Evolutionary conservation across 2,797 vertebrate genomes (phyloP).

Genomic region (Sebastiscus tertius): DNA sequence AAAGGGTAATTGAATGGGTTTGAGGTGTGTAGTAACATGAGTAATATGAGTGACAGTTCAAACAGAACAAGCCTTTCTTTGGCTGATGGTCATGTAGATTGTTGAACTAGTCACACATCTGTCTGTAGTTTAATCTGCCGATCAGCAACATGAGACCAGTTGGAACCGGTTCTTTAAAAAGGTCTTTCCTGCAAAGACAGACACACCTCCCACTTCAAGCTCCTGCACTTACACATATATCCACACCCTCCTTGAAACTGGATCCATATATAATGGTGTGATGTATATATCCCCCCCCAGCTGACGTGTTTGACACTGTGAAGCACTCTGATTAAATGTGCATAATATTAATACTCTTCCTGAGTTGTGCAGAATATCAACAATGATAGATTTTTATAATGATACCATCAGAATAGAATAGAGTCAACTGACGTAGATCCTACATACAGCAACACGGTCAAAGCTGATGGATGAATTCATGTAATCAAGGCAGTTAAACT

Average conservation of each 20-base stretch:
- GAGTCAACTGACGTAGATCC: neutral
- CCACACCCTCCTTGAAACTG: constrained; percentile 11
- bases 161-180: constrained; percentile 19
- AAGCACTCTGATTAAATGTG: neutral
- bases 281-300: neutral
- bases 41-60: neutral
- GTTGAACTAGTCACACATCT: neutral
- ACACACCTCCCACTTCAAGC: neutral
- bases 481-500: neutral
- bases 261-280: constrained; percentile 8
- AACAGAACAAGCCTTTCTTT: neutral
- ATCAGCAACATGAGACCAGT: neutral
- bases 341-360: neutral
- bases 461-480: neutral
- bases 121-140: neutral
- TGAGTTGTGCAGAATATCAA: neutral
- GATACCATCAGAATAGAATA: neutral
- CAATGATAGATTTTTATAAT: neutral
- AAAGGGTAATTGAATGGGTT: neutral
- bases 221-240: neutral
- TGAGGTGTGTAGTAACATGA: neutral
- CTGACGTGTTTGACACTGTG: neutral
- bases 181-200: neutral
- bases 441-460: too few relatives aligned
- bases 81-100: neutral